Conservation (phyloP, 2,797 vertebrate genomes). For the Nasua narica region DNA sequence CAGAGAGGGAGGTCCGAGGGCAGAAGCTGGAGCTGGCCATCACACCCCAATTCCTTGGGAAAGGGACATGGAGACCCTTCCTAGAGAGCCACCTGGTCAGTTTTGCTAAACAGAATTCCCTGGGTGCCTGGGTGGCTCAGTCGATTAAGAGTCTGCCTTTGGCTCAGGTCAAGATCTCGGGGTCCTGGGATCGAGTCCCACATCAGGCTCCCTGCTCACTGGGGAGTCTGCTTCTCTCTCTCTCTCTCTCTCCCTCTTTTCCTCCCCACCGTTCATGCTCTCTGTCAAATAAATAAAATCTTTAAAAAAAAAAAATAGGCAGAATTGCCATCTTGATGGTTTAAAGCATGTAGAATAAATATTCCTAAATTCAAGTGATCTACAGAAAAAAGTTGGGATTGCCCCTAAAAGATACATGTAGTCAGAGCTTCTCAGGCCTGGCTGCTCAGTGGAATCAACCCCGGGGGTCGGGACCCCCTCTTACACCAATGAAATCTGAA, state of each 20-base stretch:
- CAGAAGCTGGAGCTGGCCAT: background rate
- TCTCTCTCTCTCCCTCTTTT: background rate
- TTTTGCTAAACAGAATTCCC: background rate
- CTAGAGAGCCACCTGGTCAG: background rate
- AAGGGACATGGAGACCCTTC: background rate
- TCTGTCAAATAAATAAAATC: background rate
- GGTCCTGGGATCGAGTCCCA: background rate
- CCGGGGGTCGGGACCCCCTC: rapidly evolving
- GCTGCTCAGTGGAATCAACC: background rate
- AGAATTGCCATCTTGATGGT: background rate
- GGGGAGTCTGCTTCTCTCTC: background rate
- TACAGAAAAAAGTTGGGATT: background rate
- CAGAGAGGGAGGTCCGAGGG: background rate
- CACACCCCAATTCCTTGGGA: background rate
- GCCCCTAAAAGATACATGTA: background rate
- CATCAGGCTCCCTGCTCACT: background rate
- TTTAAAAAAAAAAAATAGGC: background rate
- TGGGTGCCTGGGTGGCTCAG: background rate
- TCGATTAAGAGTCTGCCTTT: background rate
- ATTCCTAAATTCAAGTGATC: background rate
- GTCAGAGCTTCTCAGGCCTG: background rate
- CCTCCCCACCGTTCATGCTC: background rate
- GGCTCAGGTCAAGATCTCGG: background rate
- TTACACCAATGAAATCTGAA: background rate
- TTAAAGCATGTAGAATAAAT: background rate